Conservation (phyloP, 2,113 vertebrate species). For the Sorex fumeus region DNA sequence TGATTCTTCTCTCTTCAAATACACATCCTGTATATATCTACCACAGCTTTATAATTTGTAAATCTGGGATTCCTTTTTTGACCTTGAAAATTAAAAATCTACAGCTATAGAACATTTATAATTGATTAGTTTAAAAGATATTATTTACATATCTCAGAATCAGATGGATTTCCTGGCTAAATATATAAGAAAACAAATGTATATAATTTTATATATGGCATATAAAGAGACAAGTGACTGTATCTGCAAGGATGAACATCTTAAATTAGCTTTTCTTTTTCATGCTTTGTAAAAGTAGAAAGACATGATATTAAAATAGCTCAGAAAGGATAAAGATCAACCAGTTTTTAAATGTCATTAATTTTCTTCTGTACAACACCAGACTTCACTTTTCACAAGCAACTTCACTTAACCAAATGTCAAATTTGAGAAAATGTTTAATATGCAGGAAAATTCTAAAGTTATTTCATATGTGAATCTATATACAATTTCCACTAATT, state of each 20-base stretch:
- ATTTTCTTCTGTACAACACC: not conserved
- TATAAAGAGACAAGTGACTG: not conserved
- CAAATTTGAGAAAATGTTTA: not conserved
- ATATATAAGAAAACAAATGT: not conserved
- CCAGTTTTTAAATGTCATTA: constrained; percentile 16
- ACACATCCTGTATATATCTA: not conserved
- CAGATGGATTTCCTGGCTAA: not conserved
- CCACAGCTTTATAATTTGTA: not conserved
- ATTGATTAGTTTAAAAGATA: constrained; percentile 26
- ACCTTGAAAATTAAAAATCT: constrained; percentile 34
- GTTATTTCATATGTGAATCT: not conserved
- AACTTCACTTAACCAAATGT: constrained; percentile 7
- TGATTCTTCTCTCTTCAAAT: not conserved
- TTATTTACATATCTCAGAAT: constrained; percentile 42
- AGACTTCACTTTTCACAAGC: not conserved
- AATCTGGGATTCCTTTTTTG: constrained; percentile 33
- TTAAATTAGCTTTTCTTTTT: constrained; percentile 52
- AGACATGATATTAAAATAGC: constrained; percentile 13
- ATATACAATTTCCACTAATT: not conserved
- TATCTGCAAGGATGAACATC: constrained; percentile 51
- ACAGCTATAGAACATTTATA: constrained; percentile 26
- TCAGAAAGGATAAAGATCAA: constrained; percentile 1
- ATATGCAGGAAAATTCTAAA: not conserved
- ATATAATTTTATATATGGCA: not conserved
- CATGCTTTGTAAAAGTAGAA: constrained; percentile 47